These are phyloP conservation scores for Pristionchus exspectatus DNA, from an alignment of 2,888 invertebrate genomes.

Conservation along the genomic window DNA sequence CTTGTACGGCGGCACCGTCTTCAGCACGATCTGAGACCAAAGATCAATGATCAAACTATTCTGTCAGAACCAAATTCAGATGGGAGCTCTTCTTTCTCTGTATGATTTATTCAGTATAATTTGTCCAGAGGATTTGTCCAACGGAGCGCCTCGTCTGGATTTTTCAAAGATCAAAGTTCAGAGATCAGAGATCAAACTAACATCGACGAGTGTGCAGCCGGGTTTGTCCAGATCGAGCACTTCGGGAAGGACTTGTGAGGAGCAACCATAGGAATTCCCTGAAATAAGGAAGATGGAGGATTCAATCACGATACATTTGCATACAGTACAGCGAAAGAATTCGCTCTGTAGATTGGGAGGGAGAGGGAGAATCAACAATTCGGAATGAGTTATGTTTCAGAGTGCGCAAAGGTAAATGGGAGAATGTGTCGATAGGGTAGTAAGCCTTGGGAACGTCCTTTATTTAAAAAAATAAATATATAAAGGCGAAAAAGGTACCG, in stretches of 20 bases:
- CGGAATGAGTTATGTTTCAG: neutral
- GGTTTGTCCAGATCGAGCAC: constrained; percentile 7
- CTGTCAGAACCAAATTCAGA: neutral
- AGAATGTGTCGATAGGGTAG: neutral
- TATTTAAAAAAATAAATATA: neutral
- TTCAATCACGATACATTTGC: neutral
- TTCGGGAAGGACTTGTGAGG: neutral
- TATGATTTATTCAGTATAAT: neutral
- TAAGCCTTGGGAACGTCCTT: too few species aligned
- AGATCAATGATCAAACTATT: neutral
- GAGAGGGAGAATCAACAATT: neutral
- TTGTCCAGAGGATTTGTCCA: neutral
- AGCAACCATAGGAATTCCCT: constrained; percentile 20
- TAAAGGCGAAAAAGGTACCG: neutral
- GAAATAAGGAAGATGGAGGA: neutral
- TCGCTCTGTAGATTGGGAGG: neutral
- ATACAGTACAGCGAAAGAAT: neutral
- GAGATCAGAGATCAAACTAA: neutral
- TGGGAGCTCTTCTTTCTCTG: neutral
- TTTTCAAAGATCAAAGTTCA: neutral
- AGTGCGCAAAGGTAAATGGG: neutral
- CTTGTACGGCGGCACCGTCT: constrained; percentile 31
- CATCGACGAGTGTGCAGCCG: constrained; percentile 5
- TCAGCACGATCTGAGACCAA: constrained; percentile 9
- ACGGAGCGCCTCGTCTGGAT: too few species aligned